Percentiles rank a stretch among this genome's conserved stretches.
Conservation (phyloP, 2,888 invertebrate genomes). For the Microlaimidae sp. region DNA sequence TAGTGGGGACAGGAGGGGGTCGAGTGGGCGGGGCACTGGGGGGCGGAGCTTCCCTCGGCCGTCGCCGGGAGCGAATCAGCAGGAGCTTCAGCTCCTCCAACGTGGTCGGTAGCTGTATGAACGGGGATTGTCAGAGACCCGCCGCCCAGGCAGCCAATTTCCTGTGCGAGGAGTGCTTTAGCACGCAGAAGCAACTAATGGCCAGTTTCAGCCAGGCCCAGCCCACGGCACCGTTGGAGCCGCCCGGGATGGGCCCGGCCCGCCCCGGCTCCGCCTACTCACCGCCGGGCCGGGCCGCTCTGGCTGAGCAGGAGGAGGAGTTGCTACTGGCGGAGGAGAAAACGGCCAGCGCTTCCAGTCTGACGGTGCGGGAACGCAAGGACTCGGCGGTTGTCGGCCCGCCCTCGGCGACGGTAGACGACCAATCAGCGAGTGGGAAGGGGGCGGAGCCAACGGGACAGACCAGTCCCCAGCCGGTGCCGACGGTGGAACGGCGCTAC, state of each 20-base stretch:
- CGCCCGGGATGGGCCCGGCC: background rate
- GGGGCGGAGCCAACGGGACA: background rate
- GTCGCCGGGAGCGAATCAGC: constrained; percentile 25
- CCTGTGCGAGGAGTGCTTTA: constrained; percentile 29
- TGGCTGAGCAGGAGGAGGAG: background rate
- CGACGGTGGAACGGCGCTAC: background rate
- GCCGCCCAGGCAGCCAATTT: constrained; percentile 31
- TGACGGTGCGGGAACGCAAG: background rate
- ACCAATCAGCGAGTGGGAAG: background rate
- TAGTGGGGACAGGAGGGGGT: background rate
- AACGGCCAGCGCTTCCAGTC: background rate
- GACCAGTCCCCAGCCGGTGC: background rate
- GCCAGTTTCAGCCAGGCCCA: constrained; percentile 11
- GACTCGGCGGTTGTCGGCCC: background rate
- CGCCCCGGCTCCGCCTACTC: background rate
- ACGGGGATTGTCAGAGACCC: constrained; percentile 22
- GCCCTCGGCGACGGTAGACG: background rate
- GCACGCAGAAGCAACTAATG: constrained; percentile 24
- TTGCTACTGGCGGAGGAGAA: background rate
- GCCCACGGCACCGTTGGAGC: background rate
- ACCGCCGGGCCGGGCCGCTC: background rate
- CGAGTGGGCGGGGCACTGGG: background rate
- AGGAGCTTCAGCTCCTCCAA: constrained; percentile 24
- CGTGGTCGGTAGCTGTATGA: constrained; percentile 27
- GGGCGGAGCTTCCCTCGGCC: constrained; percentile 7